Conservation (phyloP, 2,888 invertebrate species). For the Dynastes grantii region DNA sequence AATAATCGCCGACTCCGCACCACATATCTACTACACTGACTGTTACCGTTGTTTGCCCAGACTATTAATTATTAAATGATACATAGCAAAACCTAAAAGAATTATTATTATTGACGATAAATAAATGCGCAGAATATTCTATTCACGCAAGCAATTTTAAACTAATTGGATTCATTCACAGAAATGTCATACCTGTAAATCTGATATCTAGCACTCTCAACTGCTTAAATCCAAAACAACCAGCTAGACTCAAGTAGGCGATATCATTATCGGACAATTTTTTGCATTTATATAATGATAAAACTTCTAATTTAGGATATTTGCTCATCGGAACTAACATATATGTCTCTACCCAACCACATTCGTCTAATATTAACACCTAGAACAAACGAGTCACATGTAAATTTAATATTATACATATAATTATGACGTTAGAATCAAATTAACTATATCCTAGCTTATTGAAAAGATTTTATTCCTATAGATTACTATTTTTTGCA, state of each 20-base stretch:
- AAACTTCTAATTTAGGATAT: conserved; percentile 75
- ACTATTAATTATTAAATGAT: no score
- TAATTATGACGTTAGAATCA: neutral
- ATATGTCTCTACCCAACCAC: conserved; percentile 83
- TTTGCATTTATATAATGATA: conserved; percentile 78
- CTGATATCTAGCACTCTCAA: conserved; percentile 70
- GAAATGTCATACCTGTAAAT: conserved; percentile 62
- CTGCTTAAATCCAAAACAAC: conserved; percentile 79
- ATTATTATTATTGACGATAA: no score
- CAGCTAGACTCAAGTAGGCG: conserved; percentile 84
- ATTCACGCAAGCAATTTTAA: no score
- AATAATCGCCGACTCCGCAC: no score
- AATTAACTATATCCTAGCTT: no score
- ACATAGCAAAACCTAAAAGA: no score
- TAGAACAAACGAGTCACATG: conserved; percentile 63
- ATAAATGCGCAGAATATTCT: no score
- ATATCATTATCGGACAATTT: conserved; percentile 76
- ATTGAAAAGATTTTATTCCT: no score
- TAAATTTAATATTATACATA: neutral
- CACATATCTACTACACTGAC: no score
- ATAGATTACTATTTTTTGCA: no score
- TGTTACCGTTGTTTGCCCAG: no score
- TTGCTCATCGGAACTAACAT: conserved; percentile 84
- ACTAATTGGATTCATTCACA: neutral
- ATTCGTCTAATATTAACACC: conserved; percentile 81